Conservation (phyloP, 2,113 vertebrate genomes). For the Pagrus major region DNA sequence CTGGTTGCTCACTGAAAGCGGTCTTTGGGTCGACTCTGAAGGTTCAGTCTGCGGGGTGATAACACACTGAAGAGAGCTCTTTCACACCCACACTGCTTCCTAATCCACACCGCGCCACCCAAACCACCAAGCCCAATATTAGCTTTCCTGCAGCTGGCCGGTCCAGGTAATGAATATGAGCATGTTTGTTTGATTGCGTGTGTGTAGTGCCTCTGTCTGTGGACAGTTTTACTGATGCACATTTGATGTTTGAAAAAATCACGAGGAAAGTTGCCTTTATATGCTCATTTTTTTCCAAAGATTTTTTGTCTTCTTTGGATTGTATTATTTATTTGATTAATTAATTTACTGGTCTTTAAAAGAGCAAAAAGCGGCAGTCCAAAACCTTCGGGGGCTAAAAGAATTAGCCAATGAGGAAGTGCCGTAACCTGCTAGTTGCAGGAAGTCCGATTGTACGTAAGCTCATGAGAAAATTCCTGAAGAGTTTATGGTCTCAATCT, state of each 20-base stretch:
- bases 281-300: neutral
- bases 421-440: too few relatives aligned
- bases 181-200: slow-evolving; percentile 65
- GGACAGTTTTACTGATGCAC: neutral
- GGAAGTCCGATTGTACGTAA: too few relatives aligned
- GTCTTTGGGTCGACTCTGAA: slow-evolving; percentile 40
- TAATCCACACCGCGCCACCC: slow-evolving; percentile 67
- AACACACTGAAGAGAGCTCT: slow-evolving; percentile 71
- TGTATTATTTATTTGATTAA: neutral
- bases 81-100: slow-evolving; percentile 57
- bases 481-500: too few relatives aligned
- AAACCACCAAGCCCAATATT: slow-evolving; percentile 76
- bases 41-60: slow-evolving; percentile 38
- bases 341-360: neutral
- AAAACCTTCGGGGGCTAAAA: too few relatives aligned
- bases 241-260: neutral
- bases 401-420: too few relatives aligned
- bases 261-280: neutral
- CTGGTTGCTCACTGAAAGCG: slow-evolving; percentile 55
- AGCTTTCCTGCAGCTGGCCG: slow-evolving; percentile 73
- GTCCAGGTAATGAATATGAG: slow-evolving; percentile 55
- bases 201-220: slow-evolving; percentile 8
- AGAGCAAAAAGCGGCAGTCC: neutral
- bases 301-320: neutral
- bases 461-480: too few relatives aligned